Base-by-base conservation (phyloP, 1,140 invertebrate genomes). In the Acromyrmex charruanus region DNA sequence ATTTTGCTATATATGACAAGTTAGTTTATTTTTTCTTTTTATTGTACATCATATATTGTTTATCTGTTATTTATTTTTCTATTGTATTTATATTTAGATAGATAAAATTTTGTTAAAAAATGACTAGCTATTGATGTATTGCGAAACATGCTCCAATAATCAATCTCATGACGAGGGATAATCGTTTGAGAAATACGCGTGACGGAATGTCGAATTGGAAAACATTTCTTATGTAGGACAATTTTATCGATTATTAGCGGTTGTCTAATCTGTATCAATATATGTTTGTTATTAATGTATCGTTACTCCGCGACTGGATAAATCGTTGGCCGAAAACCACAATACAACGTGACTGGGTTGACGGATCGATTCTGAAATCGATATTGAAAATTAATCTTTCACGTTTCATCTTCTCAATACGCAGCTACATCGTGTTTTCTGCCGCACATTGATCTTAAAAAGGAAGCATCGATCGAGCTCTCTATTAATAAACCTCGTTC, bases 171-270 rank as follows among this genome's bases (percentile, higher is more conserved):
- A 71, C n/a, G 49, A 71, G 35, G 14, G 3, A 59, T 71, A 35
- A 5, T 25, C 18, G 14, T 49, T 35, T 16, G 3, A 21, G 18
- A 18, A 59, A 84, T 35, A 10, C 25, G 58, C 49, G 49, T 85
- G 44, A 77, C n/a, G 65, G 53, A 86, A 58, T 69, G 65, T 81
- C 39, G 44, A 80, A 79, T 65, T 58, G 35, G 63, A 69, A 86
- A 79, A 80, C n/a, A 63, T 61, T 49, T 31, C 2, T 31, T 31
- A 80, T 61, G 55, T 69, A 51, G 25, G 6, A 63, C 51, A 81
- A 69, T 86, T 86, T 86, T 59, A 86, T 81, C 21, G 53, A 35
- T 86, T 63, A 59, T 86, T 80, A 79, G 35, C 51, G 84, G 53
- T 86, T 21, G 53, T 55, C 18, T 68, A 65, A 80, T 86, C 28